Evolutionary conservation across 2,113 vertebrate genomes (phyloP).

Genomic region (Saiga tatarica): DNA sequence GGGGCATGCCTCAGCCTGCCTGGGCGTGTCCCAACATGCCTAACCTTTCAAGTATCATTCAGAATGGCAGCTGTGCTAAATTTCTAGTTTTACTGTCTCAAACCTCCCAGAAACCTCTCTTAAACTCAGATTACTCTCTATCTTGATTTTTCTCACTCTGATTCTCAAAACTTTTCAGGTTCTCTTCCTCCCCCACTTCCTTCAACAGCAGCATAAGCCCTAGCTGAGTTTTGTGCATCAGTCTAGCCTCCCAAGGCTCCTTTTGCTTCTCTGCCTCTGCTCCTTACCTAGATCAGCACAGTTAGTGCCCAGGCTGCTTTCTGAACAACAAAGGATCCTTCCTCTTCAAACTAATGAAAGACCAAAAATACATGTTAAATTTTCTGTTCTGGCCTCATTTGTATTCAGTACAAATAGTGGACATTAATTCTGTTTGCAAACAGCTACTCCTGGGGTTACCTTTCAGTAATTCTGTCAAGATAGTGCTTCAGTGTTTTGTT

Average conservation of each 20-base stretch:
- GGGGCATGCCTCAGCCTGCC: no score
- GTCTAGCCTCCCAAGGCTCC: background rate
- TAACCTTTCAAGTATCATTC: no score
- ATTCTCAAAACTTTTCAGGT: background rate
- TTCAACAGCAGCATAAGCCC: background rate
- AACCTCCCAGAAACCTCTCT: background rate
- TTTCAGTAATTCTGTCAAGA: constrained; percentile 21
- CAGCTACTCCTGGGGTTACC: background rate
- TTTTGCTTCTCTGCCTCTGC: background rate
- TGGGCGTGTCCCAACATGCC: no score
- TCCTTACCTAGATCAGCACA: background rate
- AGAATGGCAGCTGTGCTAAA: background rate
- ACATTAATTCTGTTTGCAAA: constrained; percentile 57
- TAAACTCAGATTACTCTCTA: background rate
- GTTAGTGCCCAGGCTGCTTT: background rate
- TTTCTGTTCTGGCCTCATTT: constrained; percentile 35
- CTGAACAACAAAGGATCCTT: constrained; percentile 2
- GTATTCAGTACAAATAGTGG: constrained; percentile 30
- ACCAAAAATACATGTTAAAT: background rate
- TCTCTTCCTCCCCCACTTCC: background rate
- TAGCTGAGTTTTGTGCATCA: background rate
- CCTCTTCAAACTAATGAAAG: background rate
- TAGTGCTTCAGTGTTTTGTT: background rate
- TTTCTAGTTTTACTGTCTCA: background rate
- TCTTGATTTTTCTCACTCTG: background rate